These are phyloP conservation scores for Huso huso DNA, from an alignment of 2,797 vertebrate species.

Conservation along the genomic window DNA sequence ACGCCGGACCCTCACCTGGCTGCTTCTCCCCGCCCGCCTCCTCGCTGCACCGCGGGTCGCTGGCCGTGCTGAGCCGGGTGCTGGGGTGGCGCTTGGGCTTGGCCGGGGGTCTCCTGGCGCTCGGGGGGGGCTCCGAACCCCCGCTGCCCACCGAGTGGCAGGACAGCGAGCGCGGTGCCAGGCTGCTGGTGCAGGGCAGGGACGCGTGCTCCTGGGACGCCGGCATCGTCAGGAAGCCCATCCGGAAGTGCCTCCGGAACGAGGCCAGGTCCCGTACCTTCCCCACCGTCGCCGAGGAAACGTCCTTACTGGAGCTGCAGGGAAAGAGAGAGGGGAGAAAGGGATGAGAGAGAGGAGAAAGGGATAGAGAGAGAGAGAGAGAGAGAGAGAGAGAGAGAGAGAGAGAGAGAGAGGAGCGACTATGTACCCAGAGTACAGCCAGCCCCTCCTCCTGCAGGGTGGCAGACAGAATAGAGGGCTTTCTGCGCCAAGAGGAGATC, in stretches of 20 bases:
- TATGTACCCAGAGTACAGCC: neutral
- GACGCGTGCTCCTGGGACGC: conserved; percentile 85
- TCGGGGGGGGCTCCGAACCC: conserved; percentile 54
- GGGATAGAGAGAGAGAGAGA: neutral
- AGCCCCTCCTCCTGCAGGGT: no score
- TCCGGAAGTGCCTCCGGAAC: conserved; percentile 82
- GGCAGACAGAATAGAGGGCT: no score
- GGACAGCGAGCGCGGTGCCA: conserved; percentile 87
- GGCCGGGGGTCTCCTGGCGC: conserved; percentile 64
- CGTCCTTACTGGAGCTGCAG: conserved; percentile 54
- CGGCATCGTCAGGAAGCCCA: conserved; percentile 95
- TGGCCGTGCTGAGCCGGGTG: conserved; percentile 75
- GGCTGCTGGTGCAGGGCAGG: conserved; percentile 77
- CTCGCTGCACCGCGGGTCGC: conserved; percentile 37
- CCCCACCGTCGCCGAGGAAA: conserved; percentile 65
- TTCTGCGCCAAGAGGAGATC: no score
- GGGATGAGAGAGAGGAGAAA: neutral
- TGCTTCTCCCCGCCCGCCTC: no score
- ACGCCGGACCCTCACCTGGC: no score
- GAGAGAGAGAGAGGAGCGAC: conserved; percentile 4
- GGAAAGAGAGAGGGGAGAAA: conserved; percentile 14
- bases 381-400: neutral
- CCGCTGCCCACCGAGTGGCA: conserved; percentile 82
- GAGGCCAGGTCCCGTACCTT: conserved; percentile 78
- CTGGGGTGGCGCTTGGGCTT: conserved; percentile 84